A percentile compares a stretch with the other conserved stretches of the same genome.
Conservation (phyloP, 2,888 invertebrate species). For the Anthophora plumipes region DNA sequence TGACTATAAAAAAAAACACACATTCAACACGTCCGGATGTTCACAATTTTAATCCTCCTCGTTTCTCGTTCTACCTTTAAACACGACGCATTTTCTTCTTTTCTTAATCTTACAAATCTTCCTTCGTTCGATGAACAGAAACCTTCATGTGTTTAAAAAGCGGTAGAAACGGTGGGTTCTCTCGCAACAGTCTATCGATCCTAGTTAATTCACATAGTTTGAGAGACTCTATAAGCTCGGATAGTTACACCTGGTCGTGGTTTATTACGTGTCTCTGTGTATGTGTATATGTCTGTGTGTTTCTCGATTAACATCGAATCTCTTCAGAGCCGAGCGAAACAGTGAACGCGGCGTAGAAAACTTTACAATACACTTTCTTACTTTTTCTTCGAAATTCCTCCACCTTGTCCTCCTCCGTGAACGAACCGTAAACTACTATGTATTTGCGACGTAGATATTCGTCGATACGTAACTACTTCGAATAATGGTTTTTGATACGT, state of each 20-base stretch:
- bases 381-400: not conserved
- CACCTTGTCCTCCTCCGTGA: not conserved
- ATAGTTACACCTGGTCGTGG: conserved; percentile 44
- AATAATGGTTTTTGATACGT: not conserved
- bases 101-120: not conserved
- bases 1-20: conserved; percentile 38
- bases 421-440: not conserved
- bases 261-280: conserved; percentile 10
- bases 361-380: not conserved
- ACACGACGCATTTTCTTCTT: conserved; percentile 3
- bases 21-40: not conserved
- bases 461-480: not conserved
- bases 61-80: conserved; percentile 11
- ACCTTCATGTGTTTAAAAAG: conserved; percentile 41
- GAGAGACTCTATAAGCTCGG: conserved; percentile 59
- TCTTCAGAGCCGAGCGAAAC: conserved; percentile 44
- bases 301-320: not conserved
- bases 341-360: conserved; percentile 2
- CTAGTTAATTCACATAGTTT: conserved; percentile 34
- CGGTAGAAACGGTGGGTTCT: conserved; percentile 49
- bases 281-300: not conserved
- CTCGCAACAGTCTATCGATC: conserved; percentile 20
- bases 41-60: not conserved
- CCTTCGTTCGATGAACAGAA: conserved; percentile 10
- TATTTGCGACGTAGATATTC: not conserved